A percentile compares a stretch with the other conserved stretches of the same genome.
These are phyloP conservation scores for Drosophila falleni DNA, from an alignment of 2,888 invertebrate genomes.

Conservation along the genomic window DNA sequence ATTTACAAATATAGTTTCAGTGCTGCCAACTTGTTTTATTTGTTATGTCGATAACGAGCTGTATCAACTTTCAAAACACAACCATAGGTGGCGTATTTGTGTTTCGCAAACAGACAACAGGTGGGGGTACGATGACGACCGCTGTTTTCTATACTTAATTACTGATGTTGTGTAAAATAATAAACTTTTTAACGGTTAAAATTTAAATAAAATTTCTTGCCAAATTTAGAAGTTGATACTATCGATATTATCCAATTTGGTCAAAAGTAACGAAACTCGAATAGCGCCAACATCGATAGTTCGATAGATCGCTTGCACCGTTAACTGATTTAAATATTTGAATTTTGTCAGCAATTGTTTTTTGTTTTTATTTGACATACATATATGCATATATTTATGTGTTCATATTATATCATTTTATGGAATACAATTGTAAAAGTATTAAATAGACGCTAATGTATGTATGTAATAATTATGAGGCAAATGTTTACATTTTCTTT, in stretches of 20 bases:
- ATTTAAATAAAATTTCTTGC: too few relatives aligned
- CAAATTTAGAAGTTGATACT: background rate
- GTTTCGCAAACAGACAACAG: slow-evolving; percentile 36
- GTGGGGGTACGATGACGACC: background rate
- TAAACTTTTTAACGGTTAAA: too few relatives aligned
- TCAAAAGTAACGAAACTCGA: too few relatives aligned
- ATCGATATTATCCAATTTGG: background rate
- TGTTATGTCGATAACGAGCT: too few relatives aligned
- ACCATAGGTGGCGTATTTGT: background rate
- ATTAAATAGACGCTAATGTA: slow-evolving; percentile 63
- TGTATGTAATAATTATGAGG: slow-evolving; percentile 68
- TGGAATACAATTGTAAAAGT: slow-evolving; percentile 72
- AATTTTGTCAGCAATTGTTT: background rate
- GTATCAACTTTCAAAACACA: too few relatives aligned
- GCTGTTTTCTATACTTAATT: too few relatives aligned
- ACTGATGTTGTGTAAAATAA: too few relatives aligned
- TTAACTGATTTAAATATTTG: background rate
- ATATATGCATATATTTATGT: slow-evolving; percentile 23
- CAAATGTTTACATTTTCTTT: slow-evolving; percentile 59
- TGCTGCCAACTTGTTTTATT: too few relatives aligned
- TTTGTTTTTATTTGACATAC: slow-evolving; percentile 43
- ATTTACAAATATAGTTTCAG: too few relatives aligned
- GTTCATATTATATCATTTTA: slow-evolving; percentile 29
- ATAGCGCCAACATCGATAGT: background rate
- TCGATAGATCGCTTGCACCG: background rate